Evolutionary conservation across 2,797 vertebrate species (phyloP).

Genomic region (Phrynocephalus forsythii): DNA sequence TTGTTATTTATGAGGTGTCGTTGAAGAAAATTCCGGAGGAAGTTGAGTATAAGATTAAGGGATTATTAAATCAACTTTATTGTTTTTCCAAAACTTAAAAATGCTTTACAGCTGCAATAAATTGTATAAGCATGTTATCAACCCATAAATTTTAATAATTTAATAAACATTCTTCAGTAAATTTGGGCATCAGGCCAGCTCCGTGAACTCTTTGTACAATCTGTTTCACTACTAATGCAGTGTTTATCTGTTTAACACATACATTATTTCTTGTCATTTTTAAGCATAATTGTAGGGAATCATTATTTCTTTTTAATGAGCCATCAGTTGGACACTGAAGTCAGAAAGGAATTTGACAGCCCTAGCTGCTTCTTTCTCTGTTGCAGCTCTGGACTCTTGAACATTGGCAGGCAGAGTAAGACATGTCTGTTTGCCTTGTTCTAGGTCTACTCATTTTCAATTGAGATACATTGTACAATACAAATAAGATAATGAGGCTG

Average conservation of each 20-base stretch:
- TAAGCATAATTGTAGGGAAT: slow-evolving; percentile 35
- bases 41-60: slow-evolving; percentile 75
- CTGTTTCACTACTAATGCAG: slow-evolving; percentile 54
- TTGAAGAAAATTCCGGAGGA: slow-evolving; percentile 76
- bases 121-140: slow-evolving; percentile 71
- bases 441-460: not conserved
- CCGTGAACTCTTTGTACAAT: slow-evolving; percentile 56
- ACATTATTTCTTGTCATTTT: slow-evolving; percentile 59
- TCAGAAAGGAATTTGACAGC: slow-evolving; percentile 51
- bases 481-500: too few species aligned
- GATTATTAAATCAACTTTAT: slow-evolving; percentile 80
- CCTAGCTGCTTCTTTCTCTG: slow-evolving; percentile 32
- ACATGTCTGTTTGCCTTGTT: not conserved
- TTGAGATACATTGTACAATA: not conserved
- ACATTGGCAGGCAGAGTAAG: not conserved
- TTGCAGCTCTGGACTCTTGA: slow-evolving; percentile 27
- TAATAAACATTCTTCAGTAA: slow-evolving; percentile 73
- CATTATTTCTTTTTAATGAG: slow-evolving; percentile 72
- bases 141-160: slow-evolving; percentile 78
- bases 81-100: slow-evolving; percentile 78
- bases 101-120: slow-evolving; percentile 76
- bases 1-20: slow-evolving; percentile 72
- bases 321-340: slow-evolving; percentile 56
- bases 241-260: slow-evolving; percentile 62
- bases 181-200: slow-evolving; percentile 63